A percentile compares a stretch with the other conserved stretches of the same genome.
Conservation (phyloP, 2,113 vertebrate genomes). For the Tamias sibiricus region DNA sequence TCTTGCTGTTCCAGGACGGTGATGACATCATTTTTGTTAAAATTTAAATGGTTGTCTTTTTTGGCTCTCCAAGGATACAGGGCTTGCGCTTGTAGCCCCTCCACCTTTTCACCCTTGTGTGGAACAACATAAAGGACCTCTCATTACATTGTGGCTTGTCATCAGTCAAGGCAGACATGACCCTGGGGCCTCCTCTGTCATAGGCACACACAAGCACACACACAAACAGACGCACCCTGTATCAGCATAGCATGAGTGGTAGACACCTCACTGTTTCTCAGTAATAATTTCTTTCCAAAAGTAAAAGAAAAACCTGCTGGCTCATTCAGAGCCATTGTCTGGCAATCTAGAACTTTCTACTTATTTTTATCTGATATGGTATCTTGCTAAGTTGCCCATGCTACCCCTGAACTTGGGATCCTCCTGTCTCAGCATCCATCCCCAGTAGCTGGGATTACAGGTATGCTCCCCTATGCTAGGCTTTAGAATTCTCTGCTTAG, state of each 20-base stretch:
- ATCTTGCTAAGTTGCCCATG: not conserved
- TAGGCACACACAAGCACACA: not conserved
- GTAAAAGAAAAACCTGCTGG: not conserved
- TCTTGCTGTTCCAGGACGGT: slow-evolving; percentile 99
- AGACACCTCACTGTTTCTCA: accelerated
- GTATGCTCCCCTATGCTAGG: no score
- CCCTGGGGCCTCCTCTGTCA: not conserved
- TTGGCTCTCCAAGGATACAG: slow-evolving; percentile 99
- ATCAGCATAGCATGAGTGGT: accelerated
- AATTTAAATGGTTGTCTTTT: slow-evolving; percentile 99
- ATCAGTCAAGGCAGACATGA: not conserved
- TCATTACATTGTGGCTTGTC: not conserved
- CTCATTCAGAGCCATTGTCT: not conserved
- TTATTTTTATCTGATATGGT: not conserved
- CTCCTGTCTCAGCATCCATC: not conserved
- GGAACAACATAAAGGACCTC: slow-evolving; percentile 48
- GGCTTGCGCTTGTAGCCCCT: slow-evolving; percentile 97
- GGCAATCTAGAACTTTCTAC: not conserved
- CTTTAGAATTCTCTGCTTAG: not conserved
- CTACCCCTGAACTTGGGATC: not conserved
- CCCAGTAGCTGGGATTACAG: not conserved
- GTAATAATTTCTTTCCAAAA: not conserved
- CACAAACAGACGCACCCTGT: not conserved
- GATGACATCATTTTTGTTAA: slow-evolving; percentile 98
- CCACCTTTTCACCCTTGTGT: slow-evolving; percentile 96